These are phyloP conservation scores for Antechinus stuartii DNA, from an alignment of 2,113 vertebrate genomes.

Conservation along the genomic window DNA sequence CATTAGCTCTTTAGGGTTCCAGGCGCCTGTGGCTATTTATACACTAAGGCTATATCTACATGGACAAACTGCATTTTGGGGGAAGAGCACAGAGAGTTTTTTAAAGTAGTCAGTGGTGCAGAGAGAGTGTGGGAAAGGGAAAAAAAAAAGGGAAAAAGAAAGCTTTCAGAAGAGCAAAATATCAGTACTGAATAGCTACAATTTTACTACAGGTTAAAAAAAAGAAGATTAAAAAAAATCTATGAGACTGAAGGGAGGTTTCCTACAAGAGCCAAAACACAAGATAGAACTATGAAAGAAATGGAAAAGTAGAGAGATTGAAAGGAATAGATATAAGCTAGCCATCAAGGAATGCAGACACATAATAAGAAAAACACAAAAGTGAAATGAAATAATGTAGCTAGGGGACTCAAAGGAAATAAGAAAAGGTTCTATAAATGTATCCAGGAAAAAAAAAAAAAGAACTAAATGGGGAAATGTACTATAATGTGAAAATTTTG, in stretches of 20 bases:
- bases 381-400: constrained; percentile 69
- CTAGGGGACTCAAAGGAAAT: constrained; percentile 70
- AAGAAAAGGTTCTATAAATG: constrained; percentile 66
- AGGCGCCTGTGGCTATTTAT: constrained; percentile 16
- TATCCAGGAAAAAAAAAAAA: constrained; percentile 59
- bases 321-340: constrained; percentile 64
- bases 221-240: constrained; percentile 56
- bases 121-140: background rate
- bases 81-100: background rate
- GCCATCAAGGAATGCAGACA: constrained; percentile 34
- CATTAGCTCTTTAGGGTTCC: constrained; percentile 21
- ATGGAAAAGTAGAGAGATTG: constrained; percentile 63
- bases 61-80: background rate
- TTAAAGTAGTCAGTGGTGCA: constrained; percentile 42
- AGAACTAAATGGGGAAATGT: constrained; percentile 55
- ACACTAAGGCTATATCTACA: constrained; percentile 1
- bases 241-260: constrained; percentile 38
- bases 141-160: constrained; percentile 38
- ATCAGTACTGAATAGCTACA: constrained; percentile 3
- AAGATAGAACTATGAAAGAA: constrained; percentile 70
- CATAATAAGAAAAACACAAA: constrained; percentile 52
- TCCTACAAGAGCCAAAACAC: constrained; percentile 46
- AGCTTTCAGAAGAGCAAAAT: constrained; percentile 60
- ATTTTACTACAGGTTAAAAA: constrained; percentile 50
- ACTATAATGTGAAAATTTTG: constrained; percentile 52